Evolutionary conservation across 2,113 vertebrate genomes (phyloP).

Genomic region (Dipodomys spectabilis): DNA sequence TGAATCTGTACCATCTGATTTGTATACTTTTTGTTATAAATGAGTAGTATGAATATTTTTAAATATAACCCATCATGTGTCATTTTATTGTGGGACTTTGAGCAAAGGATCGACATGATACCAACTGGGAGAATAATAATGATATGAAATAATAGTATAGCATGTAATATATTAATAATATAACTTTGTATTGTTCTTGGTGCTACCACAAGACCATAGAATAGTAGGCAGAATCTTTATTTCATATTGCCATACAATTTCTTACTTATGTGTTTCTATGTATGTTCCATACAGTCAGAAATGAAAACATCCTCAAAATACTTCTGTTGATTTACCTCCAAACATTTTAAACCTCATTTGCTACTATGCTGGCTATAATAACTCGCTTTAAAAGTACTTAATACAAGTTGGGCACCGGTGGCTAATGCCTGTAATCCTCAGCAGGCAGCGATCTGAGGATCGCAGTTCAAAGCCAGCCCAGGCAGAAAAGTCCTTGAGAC

Average conservation of each 20-base stretch:
- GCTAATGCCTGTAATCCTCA: too few species aligned
- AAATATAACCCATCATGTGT: too few species aligned
- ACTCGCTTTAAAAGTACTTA: slow-evolving; percentile 41
- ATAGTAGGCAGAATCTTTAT: background rate
- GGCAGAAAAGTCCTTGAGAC: too few species aligned
- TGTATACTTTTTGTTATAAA: background rate
- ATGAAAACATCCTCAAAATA: background rate
- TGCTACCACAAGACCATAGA: background rate
- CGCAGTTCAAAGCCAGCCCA: too few species aligned
- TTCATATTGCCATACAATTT: background rate
- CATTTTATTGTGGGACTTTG: too few species aligned
- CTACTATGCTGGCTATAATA: slow-evolving; percentile 17
- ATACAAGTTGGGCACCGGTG: background rate
- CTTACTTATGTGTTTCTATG: background rate
- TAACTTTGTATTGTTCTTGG: background rate
- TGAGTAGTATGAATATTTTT: too few species aligned
- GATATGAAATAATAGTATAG: too few species aligned
- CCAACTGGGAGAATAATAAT: background rate
- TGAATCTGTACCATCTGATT: background rate
- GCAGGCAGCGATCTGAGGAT: too few species aligned
- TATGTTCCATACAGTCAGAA: background rate
- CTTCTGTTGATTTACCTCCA: slow-evolving; percentile 30
- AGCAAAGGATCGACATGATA: too few species aligned
- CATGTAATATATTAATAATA: too few species aligned
- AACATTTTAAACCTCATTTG: slow-evolving; percentile 1